Percentiles rank a stretch among this genome's conserved stretches.
phyloP scores from a whole-genome alignment of 2,113 vertebrate genomes.

The Hypomesus transpacificus region DNA sequence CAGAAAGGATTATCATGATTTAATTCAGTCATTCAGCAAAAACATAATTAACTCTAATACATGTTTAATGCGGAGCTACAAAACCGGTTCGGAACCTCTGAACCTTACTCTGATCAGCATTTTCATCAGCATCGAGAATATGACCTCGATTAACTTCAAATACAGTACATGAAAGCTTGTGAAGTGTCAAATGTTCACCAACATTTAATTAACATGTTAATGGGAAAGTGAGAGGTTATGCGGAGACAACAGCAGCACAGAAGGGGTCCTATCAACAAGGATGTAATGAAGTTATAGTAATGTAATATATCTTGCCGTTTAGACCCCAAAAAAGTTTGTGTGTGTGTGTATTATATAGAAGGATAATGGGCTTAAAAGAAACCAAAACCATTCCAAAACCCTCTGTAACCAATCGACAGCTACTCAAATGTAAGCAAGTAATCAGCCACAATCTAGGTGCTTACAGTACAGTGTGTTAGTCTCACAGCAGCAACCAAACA shows the following conservation, averaged over 20 bases:
- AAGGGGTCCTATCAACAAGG: conserved; percentile 12
- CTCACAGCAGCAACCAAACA: too few relatives aligned
- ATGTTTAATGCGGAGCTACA: conserved; percentile 45
- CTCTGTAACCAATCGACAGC: too few relatives aligned
- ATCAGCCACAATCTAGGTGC: too few relatives aligned
- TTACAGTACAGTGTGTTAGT: too few relatives aligned
- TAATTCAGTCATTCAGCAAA: conserved; percentile 54
- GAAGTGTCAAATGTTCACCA: conserved; percentile 11
- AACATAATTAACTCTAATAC: conserved; percentile 49
- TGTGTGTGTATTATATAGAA: too few relatives aligned
- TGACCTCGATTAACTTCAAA: conserved; percentile 47
- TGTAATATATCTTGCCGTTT: too few relatives aligned
- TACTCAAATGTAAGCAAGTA: too few relatives aligned
- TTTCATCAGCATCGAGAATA: conserved; percentile 42
- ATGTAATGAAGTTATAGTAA: not conserved
- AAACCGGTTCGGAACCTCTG: conserved; percentile 44
- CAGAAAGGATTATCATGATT: conserved; percentile 52
- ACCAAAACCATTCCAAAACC: too few relatives aligned
- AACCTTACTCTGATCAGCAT: conserved; percentile 47
- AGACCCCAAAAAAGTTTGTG: too few relatives aligned
- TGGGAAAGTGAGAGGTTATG: conserved; percentile 10
- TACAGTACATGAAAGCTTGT: not conserved
- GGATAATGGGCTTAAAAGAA: too few relatives aligned
- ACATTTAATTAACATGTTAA: conserved; percentile 40
- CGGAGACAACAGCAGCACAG: conserved; percentile 21